Percentiles rank a stretch among this genome's conserved stretches.
Evolutionary conservation across 2,888 invertebrate genomes (phyloP).

Genomic region (Ecdyonurus torrentis): DNA sequence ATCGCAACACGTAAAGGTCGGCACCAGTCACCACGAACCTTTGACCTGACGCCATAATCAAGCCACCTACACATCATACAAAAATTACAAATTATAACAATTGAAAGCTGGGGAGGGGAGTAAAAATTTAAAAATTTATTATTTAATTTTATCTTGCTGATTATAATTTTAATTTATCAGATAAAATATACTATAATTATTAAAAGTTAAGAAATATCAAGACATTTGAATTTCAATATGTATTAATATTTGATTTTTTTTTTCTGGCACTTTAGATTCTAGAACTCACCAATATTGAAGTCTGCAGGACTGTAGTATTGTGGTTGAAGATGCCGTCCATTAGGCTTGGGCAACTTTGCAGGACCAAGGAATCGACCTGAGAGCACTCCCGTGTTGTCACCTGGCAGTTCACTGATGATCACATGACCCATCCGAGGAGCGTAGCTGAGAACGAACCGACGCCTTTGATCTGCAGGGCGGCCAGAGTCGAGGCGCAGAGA

Average conservation of each 20-base stretch:
- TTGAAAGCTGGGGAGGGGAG: too few relatives aligned
- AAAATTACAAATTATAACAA: not conserved
- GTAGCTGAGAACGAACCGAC: constrained; percentile 61
- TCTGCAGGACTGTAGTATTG: constrained; percentile 60
- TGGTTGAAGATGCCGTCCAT: constrained; percentile 53
- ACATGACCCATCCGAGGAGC: constrained; percentile 58
- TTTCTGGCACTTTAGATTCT: too few relatives aligned
- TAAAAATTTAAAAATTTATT: too few relatives aligned
- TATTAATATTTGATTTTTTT: too few relatives aligned
- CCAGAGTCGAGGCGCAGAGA: constrained; percentile 58
- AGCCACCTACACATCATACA: constrained; percentile 30
- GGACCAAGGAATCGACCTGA: constrained; percentile 60
- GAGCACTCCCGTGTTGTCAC: constrained; percentile 54
- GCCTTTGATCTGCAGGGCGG: constrained; percentile 57
- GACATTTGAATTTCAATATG: too few relatives aligned
- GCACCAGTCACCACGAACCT: constrained; percentile 60
- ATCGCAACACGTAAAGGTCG: constrained; percentile 61
- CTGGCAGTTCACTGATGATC: constrained; percentile 52
- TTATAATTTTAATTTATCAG: too few relatives aligned
- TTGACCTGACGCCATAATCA: constrained; percentile 53
- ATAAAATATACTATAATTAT: not conserved
- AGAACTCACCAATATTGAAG: constrained; percentile 54
- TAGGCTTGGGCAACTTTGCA: constrained; percentile 44
- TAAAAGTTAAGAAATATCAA: too few relatives aligned
- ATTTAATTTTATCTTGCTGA: too few relatives aligned